phyloP scores from a whole-genome alignment of 2,113 vertebrate species.

The Odontophorus gujanensis region DNA sequence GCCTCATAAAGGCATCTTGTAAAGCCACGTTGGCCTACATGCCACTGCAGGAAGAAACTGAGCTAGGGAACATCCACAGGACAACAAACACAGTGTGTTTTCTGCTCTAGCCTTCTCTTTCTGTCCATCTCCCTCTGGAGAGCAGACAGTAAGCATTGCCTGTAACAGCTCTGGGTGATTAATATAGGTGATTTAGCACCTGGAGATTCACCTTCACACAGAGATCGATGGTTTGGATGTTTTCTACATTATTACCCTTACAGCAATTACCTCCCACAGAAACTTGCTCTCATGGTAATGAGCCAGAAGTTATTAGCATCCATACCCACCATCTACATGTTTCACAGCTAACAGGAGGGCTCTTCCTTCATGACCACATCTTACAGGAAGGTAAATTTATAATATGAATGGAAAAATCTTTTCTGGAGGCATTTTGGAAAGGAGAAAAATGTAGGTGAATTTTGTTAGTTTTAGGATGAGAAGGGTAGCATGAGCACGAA shows the following conservation, averaged over 20 bases:
- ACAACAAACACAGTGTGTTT: fast-evolving
- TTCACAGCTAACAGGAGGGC: neutral
- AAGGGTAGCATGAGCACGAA: neutral
- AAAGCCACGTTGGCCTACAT: neutral
- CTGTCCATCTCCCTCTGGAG: neutral
- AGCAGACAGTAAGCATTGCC: conserved; percentile 37
- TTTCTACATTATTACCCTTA: conserved; percentile 48
- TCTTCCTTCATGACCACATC: conserved; percentile 13
- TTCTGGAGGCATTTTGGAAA: neutral
- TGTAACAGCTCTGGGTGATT: conserved; percentile 47
- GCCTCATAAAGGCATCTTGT: neutral
- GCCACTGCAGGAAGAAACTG: neutral
- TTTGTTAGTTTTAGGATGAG: neutral
- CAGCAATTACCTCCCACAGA: conserved; percentile 65
- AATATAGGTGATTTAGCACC: conserved; percentile 64
- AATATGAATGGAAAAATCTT: neutral
- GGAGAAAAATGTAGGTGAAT: neutral
- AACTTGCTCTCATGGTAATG: conserved; percentile 41
- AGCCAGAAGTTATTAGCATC: conserved; percentile 54
- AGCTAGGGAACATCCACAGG: neutral
- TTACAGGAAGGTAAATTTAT: conserved; percentile 6
- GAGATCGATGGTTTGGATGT: conserved; percentile 58
- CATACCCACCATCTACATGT: neutral
- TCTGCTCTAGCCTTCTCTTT: neutral
- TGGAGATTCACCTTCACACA: conserved; percentile 54